These are phyloP conservation scores for Hylyphantes graminicola DNA, from an alignment of 1,140 invertebrate species.

Conservation along the genomic window DNA sequence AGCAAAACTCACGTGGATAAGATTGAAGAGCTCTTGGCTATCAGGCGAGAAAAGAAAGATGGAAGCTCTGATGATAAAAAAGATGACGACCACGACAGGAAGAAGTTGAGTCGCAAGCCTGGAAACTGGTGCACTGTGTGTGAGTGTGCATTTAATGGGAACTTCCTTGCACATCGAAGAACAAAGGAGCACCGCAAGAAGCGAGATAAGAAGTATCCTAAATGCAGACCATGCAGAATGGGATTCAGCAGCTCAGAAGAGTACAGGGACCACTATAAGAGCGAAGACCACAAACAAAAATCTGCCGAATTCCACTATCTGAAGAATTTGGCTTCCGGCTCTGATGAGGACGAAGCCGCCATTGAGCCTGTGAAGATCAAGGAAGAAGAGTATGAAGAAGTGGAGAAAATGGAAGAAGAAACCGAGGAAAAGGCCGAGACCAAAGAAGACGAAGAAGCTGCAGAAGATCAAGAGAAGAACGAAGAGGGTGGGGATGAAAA, in stretches of 20 bases:
- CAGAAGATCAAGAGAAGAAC: constrained; percentile 30
- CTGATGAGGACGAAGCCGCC: constrained; percentile 57
- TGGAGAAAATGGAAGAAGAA: constrained; percentile 32
- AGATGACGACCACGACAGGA: constrained; percentile 33
- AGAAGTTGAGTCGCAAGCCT: constrained; percentile 38
- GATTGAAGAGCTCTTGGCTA: constrained; percentile 42
- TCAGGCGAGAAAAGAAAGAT: constrained; percentile 50
- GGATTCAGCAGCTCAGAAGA: constrained; percentile 58
- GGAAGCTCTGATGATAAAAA: constrained; percentile 55
- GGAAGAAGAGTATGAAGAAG: constrained; percentile 25
- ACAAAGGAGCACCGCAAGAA: constrained; percentile 58
- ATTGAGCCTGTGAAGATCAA: constrained; percentile 54
- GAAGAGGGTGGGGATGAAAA: constrained; percentile 59
- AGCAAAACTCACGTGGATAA: constrained; percentile 42
- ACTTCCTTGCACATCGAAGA: constrained; percentile 54
- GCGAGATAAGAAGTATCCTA: constrained; percentile 57
- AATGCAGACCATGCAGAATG: constrained; percentile 51
- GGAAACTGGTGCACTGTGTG: constrained; percentile 57
- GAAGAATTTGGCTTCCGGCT: constrained; percentile 50
- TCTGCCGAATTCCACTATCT: constrained; percentile 58
- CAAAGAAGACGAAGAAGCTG: constrained; percentile 1
- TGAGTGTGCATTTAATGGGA: constrained; percentile 53
- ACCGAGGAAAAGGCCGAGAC: constrained; percentile 15
- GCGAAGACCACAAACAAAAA: constrained; percentile 53
- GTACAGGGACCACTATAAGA: constrained; percentile 57